Evolutionary conservation across 2,888 invertebrate species (phyloP).

Genomic region (Vesta saturnalis): DNA sequence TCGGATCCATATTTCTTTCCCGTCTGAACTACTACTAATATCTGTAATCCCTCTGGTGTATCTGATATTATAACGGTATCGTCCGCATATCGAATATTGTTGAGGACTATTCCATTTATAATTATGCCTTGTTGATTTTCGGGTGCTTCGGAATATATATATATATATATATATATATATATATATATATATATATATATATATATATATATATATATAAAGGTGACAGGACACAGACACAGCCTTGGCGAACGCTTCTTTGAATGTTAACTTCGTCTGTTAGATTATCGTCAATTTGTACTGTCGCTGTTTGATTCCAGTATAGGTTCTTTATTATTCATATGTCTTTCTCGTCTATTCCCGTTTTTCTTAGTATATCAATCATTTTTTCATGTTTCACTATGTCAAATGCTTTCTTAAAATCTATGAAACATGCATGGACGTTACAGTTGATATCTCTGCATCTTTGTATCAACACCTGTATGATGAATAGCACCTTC

Average conservation of each 20-base stretch:
- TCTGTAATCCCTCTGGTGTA: no score
- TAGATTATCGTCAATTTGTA: no score
- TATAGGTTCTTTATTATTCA: slow-evolving; percentile 18
- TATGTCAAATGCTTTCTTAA: background rate
- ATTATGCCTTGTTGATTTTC: background rate
- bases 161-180: no score
- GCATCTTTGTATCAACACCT: slow-evolving; percentile 33
- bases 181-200: no score
- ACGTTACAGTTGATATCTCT: slow-evolving; percentile 21
- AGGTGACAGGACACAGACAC: no score
- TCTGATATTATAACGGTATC: no score
- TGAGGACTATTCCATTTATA: background rate
- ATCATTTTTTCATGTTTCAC: slow-evolving; percentile 37
- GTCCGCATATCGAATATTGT: background rate
- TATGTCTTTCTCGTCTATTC: slow-evolving; percentile 4
- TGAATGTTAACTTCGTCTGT: no score
- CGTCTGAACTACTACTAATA: background rate
- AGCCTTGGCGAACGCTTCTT: no score
- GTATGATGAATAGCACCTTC: slow-evolving; percentile 32
- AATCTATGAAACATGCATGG: background rate
- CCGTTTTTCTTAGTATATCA: background rate
- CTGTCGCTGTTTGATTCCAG: no score
- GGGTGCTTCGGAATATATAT: no score
- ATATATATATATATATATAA: no score
- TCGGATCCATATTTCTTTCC: background rate